A percentile compares a stretch with the other conserved stretches of the same genome.
phyloP scores from a whole-genome alignment of 2,113 vertebrate genomes.

The Carollia perspicillata region DNA sequence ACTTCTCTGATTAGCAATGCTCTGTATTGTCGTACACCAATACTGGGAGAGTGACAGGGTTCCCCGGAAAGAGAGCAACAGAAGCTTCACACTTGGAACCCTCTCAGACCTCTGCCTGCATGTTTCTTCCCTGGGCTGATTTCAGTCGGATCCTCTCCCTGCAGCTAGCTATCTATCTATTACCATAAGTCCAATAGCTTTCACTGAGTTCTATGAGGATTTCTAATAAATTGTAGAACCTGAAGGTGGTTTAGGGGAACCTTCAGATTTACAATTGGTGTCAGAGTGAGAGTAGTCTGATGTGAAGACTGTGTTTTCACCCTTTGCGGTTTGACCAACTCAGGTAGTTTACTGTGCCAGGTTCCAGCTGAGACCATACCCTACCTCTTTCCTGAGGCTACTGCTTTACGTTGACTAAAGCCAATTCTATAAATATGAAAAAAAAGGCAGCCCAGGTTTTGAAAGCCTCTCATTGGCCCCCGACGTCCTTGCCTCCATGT shows the following conservation, averaged over 20 bases:
- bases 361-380: neutral
- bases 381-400: neutral
- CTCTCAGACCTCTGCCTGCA: neutral
- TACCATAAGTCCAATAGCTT: neutral
- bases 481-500: neutral
- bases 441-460: neutral
- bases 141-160: neutral
- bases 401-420: neutral
- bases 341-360: neutral
- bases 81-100: neutral
- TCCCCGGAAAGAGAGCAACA: neutral
- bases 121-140: neutral
- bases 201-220: neutral
- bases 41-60: neutral
- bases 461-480: neutral
- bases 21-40: neutral
- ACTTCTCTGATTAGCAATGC: neutral
- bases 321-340: neutral
- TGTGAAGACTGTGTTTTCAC: neutral
- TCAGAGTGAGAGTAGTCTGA: neutral
- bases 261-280: neutral
- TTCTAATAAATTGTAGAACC: neutral
- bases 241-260: neutral
- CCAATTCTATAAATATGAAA: neutral
- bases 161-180: neutral